phyloP scores from a whole-genome alignment of 2,888 invertebrate genomes.

The Patella caerulea region DNA sequence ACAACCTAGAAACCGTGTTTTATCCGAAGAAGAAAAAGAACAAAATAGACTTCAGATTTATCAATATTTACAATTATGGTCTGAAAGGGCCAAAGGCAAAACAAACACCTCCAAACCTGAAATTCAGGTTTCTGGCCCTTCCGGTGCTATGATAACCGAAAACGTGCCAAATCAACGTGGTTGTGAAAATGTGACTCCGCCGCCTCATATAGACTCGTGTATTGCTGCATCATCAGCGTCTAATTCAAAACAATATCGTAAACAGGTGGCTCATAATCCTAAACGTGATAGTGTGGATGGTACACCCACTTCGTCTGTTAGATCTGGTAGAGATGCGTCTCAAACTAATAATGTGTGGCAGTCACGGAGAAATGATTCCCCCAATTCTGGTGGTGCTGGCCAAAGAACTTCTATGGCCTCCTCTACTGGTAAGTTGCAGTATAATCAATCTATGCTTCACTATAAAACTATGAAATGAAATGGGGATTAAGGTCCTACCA shows the following conservation, averaged over 20 bases:
- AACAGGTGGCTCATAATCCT: not conserved
- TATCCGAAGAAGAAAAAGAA: slow-evolving; percentile 62
- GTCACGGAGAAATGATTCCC: not conserved
- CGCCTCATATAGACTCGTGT: not conserved
- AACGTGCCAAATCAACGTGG: slow-evolving; percentile 23
- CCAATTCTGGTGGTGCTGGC: not conserved
- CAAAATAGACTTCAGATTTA: slow-evolving; percentile 63
- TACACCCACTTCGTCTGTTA: not conserved
- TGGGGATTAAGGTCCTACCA: too few relatives aligned
- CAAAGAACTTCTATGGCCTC: slow-evolving; percentile 7
- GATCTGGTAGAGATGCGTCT: not conserved
- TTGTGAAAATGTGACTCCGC: slow-evolving; percentile 25
- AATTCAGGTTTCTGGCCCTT: slow-evolving; percentile 14
- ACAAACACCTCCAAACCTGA: slow-evolving; percentile 18
- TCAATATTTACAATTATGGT: slow-evolving; percentile 66
- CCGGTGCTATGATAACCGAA: slow-evolving; percentile 13
- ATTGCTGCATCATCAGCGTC: not conserved
- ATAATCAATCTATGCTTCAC: too few relatives aligned
- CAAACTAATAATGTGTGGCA: not conserved
- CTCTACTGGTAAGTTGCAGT: not conserved
- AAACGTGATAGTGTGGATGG: not conserved
- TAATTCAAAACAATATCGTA: not conserved
- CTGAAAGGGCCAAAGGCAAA: slow-evolving; percentile 56
- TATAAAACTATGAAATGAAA: too few relatives aligned
- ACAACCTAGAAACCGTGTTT: slow-evolving; percentile 49